phyloP scores from a whole-genome alignment of 2,113 vertebrate species.

The Cynocephalus volans region DNA sequence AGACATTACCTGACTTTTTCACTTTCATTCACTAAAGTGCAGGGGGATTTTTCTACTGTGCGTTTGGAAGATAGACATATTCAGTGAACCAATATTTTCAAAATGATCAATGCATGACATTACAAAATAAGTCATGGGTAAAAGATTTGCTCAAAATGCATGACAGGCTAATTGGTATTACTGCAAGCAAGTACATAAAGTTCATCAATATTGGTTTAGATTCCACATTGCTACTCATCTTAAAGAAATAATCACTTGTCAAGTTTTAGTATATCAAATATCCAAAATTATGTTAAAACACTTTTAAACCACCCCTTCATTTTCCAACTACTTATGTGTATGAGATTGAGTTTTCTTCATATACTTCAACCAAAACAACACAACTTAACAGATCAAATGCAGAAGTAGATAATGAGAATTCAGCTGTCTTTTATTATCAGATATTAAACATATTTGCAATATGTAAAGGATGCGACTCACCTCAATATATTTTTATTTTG shows the following conservation, averaged over 20 bases:
- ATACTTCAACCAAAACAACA: background rate
- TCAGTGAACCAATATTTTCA: background rate
- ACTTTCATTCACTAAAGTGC: background rate
- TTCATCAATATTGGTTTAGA: background rate
- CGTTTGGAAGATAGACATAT: background rate
- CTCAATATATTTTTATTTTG: conserved; percentile 19
- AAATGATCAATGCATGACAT: background rate
- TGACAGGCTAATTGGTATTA: background rate
- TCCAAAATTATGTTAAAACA: background rate
- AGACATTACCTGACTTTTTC: background rate
- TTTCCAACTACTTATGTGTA: background rate
- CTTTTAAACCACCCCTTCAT: background rate
- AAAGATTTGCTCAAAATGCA: background rate
- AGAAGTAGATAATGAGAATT: background rate
- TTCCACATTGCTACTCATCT: background rate
- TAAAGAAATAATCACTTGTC: background rate
- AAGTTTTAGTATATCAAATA: background rate
- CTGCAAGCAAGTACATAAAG: background rate
- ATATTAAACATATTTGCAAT: conserved; percentile 20
- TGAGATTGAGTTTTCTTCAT: background rate
- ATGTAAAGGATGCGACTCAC: background rate
- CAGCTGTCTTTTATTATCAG: background rate
- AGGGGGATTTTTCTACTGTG: background rate
- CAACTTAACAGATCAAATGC: background rate
- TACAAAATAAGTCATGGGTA: background rate